phyloP scores from a whole-genome alignment of 2,113 vertebrate species.

The Psophia crepitans region DNA sequence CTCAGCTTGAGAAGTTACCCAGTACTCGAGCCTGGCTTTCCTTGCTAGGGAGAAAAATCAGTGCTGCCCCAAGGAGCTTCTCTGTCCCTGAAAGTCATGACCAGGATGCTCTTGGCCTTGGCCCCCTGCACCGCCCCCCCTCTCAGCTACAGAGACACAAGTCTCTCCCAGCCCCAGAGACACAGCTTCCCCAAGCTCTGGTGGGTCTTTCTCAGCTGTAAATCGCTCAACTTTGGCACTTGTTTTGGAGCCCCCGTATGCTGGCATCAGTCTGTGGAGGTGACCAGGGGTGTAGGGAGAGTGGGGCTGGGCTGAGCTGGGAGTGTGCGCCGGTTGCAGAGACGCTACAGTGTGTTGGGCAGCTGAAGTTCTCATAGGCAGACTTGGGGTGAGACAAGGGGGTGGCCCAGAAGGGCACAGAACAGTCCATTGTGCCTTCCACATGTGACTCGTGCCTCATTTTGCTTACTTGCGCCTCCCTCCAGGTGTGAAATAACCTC shows the following conservation, averaged over 20 bases:
- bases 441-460: accelerated
- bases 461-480: not conserved
- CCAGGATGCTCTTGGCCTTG: not conserved
- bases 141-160: not conserved
- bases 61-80: not conserved
- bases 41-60: not conserved
- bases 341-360: not conserved
- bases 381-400: not conserved
- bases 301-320: not conserved
- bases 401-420: not conserved
- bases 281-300: not conserved
- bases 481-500: conserved; percentile 97
- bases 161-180: too few species aligned
- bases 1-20: not conserved
- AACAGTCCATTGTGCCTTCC: not conserved
- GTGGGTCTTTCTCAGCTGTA: not conserved
- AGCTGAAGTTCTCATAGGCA: not conserved
- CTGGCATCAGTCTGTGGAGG: not conserved
- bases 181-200: not conserved
- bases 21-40: not conserved
- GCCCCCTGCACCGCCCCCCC: not conserved
- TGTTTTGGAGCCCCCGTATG: not conserved
- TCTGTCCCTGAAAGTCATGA: not conserved
- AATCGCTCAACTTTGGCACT: not conserved
- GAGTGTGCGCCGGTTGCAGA: not conserved